These are phyloP conservation scores for Gasterosteus aculeatus DNA, from an alignment of 2,113 vertebrate genomes.

Conservation along the genomic window DNA sequence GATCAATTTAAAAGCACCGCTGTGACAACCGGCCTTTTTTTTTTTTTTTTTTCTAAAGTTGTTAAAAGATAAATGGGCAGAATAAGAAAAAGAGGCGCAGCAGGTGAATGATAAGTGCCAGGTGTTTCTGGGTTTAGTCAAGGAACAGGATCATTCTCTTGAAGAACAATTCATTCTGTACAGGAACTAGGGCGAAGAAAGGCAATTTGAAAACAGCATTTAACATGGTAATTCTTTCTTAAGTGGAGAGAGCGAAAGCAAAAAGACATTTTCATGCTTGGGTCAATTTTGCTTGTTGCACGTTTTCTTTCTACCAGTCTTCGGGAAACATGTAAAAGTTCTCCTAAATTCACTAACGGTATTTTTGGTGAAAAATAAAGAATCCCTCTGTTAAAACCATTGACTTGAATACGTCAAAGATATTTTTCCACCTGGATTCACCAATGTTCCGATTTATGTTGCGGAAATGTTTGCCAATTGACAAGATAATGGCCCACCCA, in stretches of 20 bases:
- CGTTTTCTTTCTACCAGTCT: neutral
- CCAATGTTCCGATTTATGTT: neutral
- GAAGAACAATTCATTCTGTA: neutral
- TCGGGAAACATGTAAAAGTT: neutral
- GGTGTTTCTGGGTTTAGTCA: neutral
- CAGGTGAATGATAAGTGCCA: neutral
- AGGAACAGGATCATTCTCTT: neutral
- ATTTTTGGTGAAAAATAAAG: neutral
- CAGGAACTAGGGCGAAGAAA: neutral
- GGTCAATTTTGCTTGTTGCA: neutral
- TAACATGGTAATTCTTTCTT: neutral
- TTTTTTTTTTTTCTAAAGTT: neutral
- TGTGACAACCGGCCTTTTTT: neutral
- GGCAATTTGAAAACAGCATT: neutral
- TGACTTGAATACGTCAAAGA: neutral
- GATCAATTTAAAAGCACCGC: slow-evolving; percentile 8
- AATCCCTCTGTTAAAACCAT: neutral
- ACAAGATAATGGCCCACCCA: neutral
- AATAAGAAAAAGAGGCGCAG: neutral
- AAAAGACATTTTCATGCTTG: neutral
- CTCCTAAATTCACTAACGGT: neutral
- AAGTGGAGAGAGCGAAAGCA: neutral
- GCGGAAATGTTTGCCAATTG: neutral
- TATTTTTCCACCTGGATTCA: neutral
- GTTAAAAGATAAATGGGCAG: slow-evolving; percentile 2